Percentiles rank a stretch among this genome's conserved stretches.
phyloP scores from a whole-genome alignment of 2,113 vertebrate species.

The Hiodon tergisus region DNA sequence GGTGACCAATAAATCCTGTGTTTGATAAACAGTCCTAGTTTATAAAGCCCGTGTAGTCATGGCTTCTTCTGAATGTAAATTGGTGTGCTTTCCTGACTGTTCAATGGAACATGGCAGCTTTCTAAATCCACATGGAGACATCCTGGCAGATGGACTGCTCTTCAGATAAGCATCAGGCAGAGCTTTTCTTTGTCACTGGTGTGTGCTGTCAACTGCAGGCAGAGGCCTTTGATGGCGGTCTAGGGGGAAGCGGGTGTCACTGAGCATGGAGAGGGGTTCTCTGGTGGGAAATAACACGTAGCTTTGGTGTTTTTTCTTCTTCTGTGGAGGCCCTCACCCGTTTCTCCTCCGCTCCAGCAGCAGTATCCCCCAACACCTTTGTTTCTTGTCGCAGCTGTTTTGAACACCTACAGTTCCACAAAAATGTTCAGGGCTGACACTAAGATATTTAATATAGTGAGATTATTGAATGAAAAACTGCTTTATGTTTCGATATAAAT shows the following conservation, averaged over 20 bases:
- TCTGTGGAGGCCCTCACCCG: not conserved
- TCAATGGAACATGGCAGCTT: too few species aligned
- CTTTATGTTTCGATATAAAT: not conserved
- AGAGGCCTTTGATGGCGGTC: not conserved
- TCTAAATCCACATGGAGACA: too few species aligned
- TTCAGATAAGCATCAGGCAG: not conserved
- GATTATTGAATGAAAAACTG: not conserved
- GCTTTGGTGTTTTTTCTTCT: not conserved
- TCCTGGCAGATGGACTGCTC: not conserved
- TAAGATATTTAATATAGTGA: not conserved
- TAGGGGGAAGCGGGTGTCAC: not conserved
- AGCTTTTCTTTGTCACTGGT: conserved; percentile 12
- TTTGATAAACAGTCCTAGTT: not conserved
- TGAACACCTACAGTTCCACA: conserved; percentile 4
- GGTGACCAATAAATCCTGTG: not conserved
- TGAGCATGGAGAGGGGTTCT: not conserved
- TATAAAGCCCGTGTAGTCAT: not conserved
- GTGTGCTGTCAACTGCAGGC: conserved; percentile 9
- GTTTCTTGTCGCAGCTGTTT: not conserved
- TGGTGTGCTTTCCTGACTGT: too few species aligned
- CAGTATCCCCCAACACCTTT: conserved; percentile 6
- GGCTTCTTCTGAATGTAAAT: not conserved
- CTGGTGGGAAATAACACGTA: not conserved
- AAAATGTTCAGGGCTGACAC: not conserved
- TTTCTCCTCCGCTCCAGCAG: not conserved